Conservation (phyloP, 2,113 vertebrate genomes). For the Gymnobelideus leadbeateri region DNA sequence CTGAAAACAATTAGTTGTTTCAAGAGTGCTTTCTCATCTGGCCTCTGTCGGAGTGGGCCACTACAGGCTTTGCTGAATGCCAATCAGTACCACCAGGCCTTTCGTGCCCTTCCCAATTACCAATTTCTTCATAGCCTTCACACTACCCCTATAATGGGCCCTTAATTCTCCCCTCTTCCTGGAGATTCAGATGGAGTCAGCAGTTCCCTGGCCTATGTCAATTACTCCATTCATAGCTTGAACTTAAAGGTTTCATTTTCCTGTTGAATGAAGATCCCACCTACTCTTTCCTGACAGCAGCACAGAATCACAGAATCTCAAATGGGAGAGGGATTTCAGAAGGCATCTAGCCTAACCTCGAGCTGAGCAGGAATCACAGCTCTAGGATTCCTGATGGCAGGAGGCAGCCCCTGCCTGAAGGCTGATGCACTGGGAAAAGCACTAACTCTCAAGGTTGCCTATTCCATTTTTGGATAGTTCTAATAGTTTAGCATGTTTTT, state of each 20-base stretch:
- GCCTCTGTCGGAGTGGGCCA: not conserved
- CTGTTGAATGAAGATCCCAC: not conserved
- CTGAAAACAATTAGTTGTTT: constrained; percentile 57
- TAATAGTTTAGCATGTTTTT: not conserved
- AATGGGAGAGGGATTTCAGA: not conserved
- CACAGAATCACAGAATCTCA: not conserved
- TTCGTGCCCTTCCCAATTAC: not conserved
- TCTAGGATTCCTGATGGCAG: not conserved
- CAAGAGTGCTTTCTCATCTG: not conserved
- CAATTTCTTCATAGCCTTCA: not conserved
- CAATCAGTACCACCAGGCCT: not conserved
- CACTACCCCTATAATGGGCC: not conserved
- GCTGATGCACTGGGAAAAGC: not conserved
- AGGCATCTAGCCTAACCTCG: not conserved
- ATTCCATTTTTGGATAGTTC: not conserved
- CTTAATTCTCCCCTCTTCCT: not conserved
- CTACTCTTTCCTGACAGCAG: not conserved
- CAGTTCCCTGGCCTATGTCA: not conserved
- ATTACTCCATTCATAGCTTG: not conserved
- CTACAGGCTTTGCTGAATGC: not conserved
- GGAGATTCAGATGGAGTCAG: not conserved
- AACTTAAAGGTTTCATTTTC: not conserved
- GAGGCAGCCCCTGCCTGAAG: not conserved
- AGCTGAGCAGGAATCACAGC: not conserved
- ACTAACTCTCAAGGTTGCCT: not conserved